These are phyloP conservation scores for Scalopus aquaticus DNA, from an alignment of 2,113 vertebrate species.

Conservation along the genomic window DNA sequence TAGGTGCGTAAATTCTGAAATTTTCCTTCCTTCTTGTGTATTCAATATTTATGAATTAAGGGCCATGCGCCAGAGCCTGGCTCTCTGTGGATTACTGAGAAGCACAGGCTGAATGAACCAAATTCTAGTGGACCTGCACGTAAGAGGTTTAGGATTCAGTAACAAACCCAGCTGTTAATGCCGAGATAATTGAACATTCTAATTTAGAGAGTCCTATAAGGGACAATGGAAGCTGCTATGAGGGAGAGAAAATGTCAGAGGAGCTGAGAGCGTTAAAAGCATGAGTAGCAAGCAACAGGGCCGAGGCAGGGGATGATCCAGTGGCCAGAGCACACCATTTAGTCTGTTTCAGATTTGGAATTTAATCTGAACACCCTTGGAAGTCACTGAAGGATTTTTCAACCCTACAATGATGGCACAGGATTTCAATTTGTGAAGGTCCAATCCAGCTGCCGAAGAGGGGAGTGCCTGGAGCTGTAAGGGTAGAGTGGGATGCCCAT, in stretches of 20 bases:
- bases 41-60: neutral
- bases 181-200: neutral
- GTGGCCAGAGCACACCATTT: neutral
- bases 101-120: neutral
- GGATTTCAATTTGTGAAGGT: neutral
- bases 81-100: neutral
- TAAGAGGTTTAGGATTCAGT: neutral
- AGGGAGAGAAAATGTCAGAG: neutral
- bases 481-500: neutral
- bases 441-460: too few relatives aligned
- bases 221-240: neutral
- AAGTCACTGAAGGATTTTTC: neutral
- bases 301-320: neutral
- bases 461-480: neutral
- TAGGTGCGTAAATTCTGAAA: neutral
- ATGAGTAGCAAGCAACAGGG: neutral
- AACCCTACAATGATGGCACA: neutral
- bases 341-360: neutral
- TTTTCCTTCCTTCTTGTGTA: neutral
- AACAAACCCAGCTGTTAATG: neutral
- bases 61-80: too few relatives aligned
- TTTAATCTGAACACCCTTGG: neutral
- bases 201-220: neutral
- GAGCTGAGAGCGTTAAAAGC: neutral
- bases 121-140: neutral